Evolutionary conservation across 2,888 invertebrate species (phyloP).

Genomic region (Anarsia innoxiella): DNA sequence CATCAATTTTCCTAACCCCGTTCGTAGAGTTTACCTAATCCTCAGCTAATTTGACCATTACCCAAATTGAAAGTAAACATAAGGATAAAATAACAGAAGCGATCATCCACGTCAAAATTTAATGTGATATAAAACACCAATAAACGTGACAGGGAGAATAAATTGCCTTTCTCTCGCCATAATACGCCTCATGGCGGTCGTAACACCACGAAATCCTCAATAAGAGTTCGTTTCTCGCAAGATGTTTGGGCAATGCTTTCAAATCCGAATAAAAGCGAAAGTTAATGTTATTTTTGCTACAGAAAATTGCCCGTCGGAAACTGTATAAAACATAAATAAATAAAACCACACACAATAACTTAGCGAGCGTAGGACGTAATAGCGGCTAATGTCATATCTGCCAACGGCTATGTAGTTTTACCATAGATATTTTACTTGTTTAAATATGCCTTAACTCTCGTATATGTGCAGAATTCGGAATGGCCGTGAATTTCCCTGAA

Average conservation of each 20-base stretch:
- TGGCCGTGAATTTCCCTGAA: conserved; percentile 19
- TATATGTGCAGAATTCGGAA: no score
- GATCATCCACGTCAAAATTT: conserved; percentile 10
- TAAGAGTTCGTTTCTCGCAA: conserved; percentile 13
- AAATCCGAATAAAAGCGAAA: background rate
- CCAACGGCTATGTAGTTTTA: no score
- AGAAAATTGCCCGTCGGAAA: no score
- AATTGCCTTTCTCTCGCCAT: conserved; percentile 15
- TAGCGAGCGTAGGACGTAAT: no score
- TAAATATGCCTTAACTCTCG: no score
- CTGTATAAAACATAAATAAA: no score
- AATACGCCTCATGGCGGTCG: conserved; percentile 11
- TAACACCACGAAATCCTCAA: conserved; percentile 14
- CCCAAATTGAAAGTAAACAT: background rate
- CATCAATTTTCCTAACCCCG: no score
- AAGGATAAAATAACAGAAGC: conserved; percentile 5
- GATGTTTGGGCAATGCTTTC: conserved; percentile 5
- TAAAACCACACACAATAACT: no score
- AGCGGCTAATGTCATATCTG: background rate
- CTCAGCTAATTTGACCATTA: background rate
- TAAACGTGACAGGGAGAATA: conserved; percentile 13
- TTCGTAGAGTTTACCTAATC: background rate
- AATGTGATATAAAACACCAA: conserved; percentile 15
- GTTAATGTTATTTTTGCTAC: no score
- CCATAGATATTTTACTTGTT: no score